These are phyloP conservation scores for Acanthisitta chloris DNA, from an alignment of 2,113 vertebrate species.

Conservation along the genomic window DNA sequence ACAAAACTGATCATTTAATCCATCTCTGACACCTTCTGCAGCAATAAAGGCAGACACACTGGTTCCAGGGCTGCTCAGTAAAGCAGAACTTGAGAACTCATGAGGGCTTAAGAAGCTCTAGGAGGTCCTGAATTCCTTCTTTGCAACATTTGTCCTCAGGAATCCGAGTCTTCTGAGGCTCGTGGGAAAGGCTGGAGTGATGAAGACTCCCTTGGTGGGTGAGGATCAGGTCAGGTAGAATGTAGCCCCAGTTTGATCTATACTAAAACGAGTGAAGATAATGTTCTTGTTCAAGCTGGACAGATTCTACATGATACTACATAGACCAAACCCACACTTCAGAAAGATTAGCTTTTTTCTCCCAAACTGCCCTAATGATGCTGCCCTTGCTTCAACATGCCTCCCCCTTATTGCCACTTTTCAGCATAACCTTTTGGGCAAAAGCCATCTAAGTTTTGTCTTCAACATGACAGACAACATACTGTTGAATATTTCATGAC, in stretches of 20 bases:
- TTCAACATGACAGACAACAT: not conserved
- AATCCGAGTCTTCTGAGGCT: not conserved
- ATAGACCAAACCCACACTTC: not conserved
- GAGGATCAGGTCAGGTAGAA: not conserved
- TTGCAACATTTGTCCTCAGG: not conserved
- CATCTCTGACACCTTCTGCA: not conserved
- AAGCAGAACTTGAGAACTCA: not conserved
- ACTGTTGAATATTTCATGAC: not conserved
- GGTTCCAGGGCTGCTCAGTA: not conserved
- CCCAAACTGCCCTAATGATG: not conserved
- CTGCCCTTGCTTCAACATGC: not conserved
- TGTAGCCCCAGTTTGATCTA: not conserved
- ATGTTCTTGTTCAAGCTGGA: not conserved
- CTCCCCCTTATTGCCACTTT: not conserved
- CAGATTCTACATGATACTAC: not conserved
- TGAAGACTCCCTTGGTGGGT: not conserved
- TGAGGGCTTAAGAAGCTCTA: not conserved
- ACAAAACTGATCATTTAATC: not conserved
- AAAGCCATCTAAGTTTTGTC: not conserved
- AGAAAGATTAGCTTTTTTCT: not conserved
- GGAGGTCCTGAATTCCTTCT: not conserved
- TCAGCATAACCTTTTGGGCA: not conserved
- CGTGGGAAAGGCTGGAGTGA: not conserved
- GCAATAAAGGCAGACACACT: not conserved
- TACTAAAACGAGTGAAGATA: not conserved